phyloP scores from a whole-genome alignment of 2,113 vertebrate species.

The Tragulus kanchil region DNA sequence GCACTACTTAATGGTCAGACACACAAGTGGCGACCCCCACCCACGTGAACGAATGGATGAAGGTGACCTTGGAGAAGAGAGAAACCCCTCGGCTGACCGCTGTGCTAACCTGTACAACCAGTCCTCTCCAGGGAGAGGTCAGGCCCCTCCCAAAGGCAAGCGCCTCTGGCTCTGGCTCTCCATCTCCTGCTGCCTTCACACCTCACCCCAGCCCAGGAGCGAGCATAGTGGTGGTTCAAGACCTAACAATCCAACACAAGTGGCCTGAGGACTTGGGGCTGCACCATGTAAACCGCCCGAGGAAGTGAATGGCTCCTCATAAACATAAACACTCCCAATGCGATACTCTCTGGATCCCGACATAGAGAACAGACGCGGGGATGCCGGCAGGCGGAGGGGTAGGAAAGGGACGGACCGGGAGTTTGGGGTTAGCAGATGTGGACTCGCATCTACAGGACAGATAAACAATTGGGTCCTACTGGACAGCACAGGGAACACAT shows the following conservation, averaged over 20 bases:
- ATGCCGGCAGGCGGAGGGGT: background rate
- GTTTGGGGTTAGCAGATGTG: background rate
- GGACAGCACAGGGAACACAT: background rate
- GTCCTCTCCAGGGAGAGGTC: background rate
- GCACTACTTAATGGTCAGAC: background rate
- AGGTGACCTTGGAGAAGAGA: background rate
- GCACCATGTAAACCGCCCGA: background rate
- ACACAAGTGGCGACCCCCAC: accelerated
- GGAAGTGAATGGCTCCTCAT: background rate
- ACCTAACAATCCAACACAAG: too few species aligned
- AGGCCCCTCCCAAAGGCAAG: background rate
- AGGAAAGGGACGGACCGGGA: background rate
- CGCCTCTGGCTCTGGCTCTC: background rate
- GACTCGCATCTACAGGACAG: background rate
- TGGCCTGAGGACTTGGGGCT: background rate
- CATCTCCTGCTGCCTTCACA: background rate
- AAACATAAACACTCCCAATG: background rate
- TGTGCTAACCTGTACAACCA: too few species aligned
- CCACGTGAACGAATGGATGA: too few species aligned
- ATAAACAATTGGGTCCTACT: background rate
- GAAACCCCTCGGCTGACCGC: background rate
- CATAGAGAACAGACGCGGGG: background rate
- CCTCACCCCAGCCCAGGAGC: too few species aligned
- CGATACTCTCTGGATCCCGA: background rate
- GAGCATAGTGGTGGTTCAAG: too few species aligned